These are phyloP conservation scores for Tragulus kanchil DNA, from an alignment of 2,113 vertebrate genomes.

Conservation along the genomic window DNA sequence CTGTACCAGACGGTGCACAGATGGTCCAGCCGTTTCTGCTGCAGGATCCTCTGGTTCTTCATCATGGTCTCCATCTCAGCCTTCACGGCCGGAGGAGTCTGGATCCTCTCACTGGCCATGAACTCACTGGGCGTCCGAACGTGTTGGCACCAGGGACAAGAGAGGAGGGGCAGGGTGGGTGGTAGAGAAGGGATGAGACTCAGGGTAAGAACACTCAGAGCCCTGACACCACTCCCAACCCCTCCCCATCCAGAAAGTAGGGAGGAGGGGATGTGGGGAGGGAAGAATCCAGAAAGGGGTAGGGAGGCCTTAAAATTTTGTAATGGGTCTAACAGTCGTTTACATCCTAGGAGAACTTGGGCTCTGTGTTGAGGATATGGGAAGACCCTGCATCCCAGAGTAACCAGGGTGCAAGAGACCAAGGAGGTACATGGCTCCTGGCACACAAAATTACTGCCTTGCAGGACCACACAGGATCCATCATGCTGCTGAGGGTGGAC, in stretches of 20 bases:
- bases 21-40: conserved; percentile 75
- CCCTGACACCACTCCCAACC: not conserved
- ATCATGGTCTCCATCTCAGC: conserved; percentile 84
- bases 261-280: accelerated
- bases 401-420: not conserved
- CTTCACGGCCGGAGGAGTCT: conserved; percentile 80
- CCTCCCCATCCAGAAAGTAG: too few relatives aligned
- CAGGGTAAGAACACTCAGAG: not conserved
- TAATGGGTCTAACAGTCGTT: not conserved
- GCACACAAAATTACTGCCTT: accelerated
- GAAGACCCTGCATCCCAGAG: not conserved
- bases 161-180: not conserved
- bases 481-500: not conserved
- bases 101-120: conserved; percentile 85
- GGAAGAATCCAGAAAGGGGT: too few relatives aligned
- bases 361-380: not conserved
- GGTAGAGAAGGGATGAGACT: not conserved
- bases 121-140: conserved; percentile 85
- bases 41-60: conserved; percentile 80
- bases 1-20: conserved; percentile 87
- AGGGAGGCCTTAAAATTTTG: too few relatives aligned
- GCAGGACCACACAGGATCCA: not conserved
- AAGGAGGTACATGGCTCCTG: not conserved
- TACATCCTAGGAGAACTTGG: not conserved
- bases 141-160: not conserved